A percentile compares a stretch with the other conserved stretches of the same genome.
Conservation (phyloP, 2,113 vertebrate species). For the Callocephalon fimbriatum region DNA sequence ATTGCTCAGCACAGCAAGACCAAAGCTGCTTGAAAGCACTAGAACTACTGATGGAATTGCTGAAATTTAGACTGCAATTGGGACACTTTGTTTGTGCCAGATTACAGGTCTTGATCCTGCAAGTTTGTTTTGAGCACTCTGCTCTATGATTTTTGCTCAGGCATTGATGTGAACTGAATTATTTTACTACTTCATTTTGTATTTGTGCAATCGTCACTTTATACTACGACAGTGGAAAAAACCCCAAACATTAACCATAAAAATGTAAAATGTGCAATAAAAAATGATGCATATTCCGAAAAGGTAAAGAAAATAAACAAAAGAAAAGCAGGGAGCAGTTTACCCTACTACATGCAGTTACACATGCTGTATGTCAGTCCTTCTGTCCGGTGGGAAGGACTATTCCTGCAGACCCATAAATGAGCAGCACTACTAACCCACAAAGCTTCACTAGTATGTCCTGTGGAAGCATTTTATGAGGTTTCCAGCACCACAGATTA, state of each 20-base stretch:
- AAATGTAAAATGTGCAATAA: not conserved
- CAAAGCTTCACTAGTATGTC: not conserved
- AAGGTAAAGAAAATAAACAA: not conserved
- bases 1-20: not conserved
- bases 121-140: not conserved
- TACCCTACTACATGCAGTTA: accelerated
- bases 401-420: not conserved
- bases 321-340: not conserved
- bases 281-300: not conserved
- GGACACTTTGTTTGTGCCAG: not conserved
- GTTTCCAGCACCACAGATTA: not conserved
- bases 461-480: not conserved
- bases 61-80: not conserved
- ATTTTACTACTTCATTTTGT: not conserved
- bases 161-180: not conserved
- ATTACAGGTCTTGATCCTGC: not conserved
- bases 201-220: not conserved
- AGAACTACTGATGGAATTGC: not conserved
- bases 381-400: not conserved
- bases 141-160: not conserved
- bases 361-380: not conserved
- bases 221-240: not conserved
- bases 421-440: not conserved
- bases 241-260: accelerated
- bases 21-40: not conserved